Base-by-base conservation (phyloP, 2,113 vertebrate species). In the Cardinalis cardinalis region DNA sequence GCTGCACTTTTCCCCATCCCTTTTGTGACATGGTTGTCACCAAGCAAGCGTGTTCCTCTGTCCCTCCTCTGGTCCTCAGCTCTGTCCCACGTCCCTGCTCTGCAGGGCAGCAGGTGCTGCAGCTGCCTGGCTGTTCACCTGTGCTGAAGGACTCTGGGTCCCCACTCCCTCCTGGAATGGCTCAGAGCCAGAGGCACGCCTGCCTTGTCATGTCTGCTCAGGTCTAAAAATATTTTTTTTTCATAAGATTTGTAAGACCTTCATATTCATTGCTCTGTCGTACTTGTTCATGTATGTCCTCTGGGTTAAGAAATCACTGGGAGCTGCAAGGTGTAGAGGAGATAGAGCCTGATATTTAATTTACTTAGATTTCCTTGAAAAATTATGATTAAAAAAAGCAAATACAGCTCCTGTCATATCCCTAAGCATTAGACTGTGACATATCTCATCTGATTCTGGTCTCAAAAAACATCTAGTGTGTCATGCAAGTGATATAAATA, bases 401-500 rank as follows among this genome's bases (percentile, higher is more conserved):
- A 61, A 56, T 49, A 9, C 0, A 0, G 34, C 49, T 82, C 20
- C 53, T 87, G 43, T 85, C 63, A 46, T 75, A 65, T 61, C 0
- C 2, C 71, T 70, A 51, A 89, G 75, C 87, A 49, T 79, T 87
- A 84, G 34, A 15, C 43, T 87, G 49, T 86, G 61, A 75, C 76
- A 31, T 69, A 74, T n/a, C 76, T 86, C n/a, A 70, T 82, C 21
- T 76, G 80, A 80, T 7, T 91, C 72, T 52, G 40, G 61, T 90
- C 58, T 78, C 43, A 78, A 72, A 65, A 88, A 91, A 46, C 34
- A 74, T 44, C n/a, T 59, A 69, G 38, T n/a, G 15, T 88, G 66
- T 84, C 55, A 14, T 90, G 88, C 36, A 63, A 74, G 56, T 81
- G 77, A 44, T 90, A 43, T 16, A 94, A 91, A 95, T 78, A 92